Evolutionary conservation across 2,797 vertebrate species (phyloP).

Genomic region (Microchirus variegatus): DNA sequence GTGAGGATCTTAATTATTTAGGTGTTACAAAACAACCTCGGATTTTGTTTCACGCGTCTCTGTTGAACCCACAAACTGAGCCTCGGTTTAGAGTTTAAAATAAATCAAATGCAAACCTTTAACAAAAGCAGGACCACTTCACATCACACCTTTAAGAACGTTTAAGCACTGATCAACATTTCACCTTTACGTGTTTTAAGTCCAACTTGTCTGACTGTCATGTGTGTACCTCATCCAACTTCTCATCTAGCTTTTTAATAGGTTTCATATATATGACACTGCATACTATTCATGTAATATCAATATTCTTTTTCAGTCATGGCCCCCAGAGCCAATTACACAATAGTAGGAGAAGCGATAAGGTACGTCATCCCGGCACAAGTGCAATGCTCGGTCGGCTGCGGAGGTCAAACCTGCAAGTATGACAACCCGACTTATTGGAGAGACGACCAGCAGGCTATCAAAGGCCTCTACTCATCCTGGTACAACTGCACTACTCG

Average conservation of each 20-base stretch:
- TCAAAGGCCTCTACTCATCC: conserved; percentile 94
- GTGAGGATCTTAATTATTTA: conserved; percentile 42
- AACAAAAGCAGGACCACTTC: too few relatives aligned
- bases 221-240: too few relatives aligned
- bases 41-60: neutral
- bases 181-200: too few relatives aligned
- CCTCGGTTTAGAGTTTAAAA: too few relatives aligned
- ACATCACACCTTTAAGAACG: too few relatives aligned
- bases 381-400: conserved; percentile 93
- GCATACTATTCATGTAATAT: neutral
- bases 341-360: conserved; percentile 90
- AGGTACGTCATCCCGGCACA: conserved; percentile 88
- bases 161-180: too few relatives aligned
- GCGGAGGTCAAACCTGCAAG: conserved; percentile 93
- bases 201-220: too few relatives aligned
- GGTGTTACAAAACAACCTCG: conserved; percentile 18
- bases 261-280: neutral
- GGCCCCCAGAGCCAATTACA: conserved; percentile 89
- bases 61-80: too few relatives aligned
- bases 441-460: conserved; percentile 90
- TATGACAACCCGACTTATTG: conserved; percentile 93
- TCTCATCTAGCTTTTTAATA: too few relatives aligned
- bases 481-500: conserved; percentile 79
- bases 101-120: too few relatives aligned
- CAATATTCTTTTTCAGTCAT: conserved; percentile 73